A percentile compares a stretch with the other conserved stretches of the same genome.
Conservation (phyloP, 2,113 vertebrate species). For the Xenotilapia flavipinnis region DNA sequence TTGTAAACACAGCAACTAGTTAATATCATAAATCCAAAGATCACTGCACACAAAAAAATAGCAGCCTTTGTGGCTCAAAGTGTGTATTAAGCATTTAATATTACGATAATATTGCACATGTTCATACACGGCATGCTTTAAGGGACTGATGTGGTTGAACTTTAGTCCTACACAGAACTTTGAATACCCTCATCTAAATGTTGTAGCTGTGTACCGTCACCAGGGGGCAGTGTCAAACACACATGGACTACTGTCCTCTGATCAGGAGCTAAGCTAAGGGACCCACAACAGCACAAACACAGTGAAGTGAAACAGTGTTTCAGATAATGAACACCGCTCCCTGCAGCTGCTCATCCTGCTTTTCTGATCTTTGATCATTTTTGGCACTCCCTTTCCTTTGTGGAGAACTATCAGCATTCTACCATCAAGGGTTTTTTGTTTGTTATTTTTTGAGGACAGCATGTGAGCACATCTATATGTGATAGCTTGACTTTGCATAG, state of each 20-base stretch:
- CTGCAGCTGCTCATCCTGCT: not conserved
- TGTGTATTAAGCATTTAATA: not conserved
- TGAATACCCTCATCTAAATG: not conserved
- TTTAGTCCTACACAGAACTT: not conserved
- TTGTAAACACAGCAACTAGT: not conserved
- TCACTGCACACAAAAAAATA: not conserved
- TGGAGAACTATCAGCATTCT: not conserved
- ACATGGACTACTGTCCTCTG: not conserved
- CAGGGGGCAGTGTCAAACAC: not conserved
- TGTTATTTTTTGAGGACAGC: not conserved
- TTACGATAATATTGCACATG: not conserved
- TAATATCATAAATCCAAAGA: not conserved
- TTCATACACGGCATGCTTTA: not conserved
- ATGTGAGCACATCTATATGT: not conserved
- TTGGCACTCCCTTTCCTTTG: not conserved
- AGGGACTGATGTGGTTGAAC: not conserved
- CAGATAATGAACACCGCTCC: not conserved
- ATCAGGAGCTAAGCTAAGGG: not conserved
- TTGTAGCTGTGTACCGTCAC: not conserved
- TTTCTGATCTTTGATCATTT: not conserved
- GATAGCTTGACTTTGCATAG: not conserved
- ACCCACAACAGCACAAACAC: not conserved
- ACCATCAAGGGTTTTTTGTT: not conserved
- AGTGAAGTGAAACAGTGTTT: not conserved
- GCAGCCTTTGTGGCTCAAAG: not conserved